Percentiles rank a stretch among this genome's conserved stretches.
These are phyloP conservation scores for Forbesichthys agassizii DNA, from an alignment of 2,113 vertebrate species.

Conservation along the genomic window DNA sequence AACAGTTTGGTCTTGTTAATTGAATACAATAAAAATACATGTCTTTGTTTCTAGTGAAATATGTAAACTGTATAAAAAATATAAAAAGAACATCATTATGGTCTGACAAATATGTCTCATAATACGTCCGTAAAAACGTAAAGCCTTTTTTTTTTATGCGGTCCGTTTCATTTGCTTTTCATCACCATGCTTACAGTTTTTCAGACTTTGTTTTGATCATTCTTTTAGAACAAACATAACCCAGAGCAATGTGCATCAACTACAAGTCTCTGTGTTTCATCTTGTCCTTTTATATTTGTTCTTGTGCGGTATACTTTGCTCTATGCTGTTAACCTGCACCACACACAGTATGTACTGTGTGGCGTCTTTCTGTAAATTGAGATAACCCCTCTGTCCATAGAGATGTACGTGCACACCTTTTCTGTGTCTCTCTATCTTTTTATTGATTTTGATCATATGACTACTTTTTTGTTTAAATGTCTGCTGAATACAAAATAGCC, in stretches of 20 bases:
- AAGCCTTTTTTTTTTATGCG: too few species aligned
- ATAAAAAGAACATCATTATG: neutral
- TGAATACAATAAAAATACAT: neutral
- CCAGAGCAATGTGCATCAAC: too few species aligned
- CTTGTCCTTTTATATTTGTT: too few species aligned
- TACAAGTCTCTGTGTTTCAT: too few species aligned
- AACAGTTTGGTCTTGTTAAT: neutral
- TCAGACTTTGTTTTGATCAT: too few species aligned
- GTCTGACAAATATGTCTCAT: neutral
- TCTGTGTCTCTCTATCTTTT: conserved; percentile 1
- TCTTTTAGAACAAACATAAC: too few species aligned
- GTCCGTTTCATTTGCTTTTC: neutral
- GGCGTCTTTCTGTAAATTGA: too few species aligned
- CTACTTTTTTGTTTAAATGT: conserved; percentile 38
- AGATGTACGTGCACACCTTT: neutral
- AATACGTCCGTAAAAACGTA: neutral
- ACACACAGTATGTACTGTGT: too few species aligned
- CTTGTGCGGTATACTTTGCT: too few species aligned
- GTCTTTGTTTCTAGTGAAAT: neutral
- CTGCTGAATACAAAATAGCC: conserved; percentile 39
- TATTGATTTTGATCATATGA: conserved; percentile 27
- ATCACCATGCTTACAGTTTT: too few species aligned
- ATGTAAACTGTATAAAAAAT: neutral
- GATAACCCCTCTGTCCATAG: too few species aligned
- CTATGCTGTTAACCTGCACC: too few species aligned